Base-by-base conservation (phyloP, 1,140 invertebrate species). In the Drosophila sp. region DNA sequence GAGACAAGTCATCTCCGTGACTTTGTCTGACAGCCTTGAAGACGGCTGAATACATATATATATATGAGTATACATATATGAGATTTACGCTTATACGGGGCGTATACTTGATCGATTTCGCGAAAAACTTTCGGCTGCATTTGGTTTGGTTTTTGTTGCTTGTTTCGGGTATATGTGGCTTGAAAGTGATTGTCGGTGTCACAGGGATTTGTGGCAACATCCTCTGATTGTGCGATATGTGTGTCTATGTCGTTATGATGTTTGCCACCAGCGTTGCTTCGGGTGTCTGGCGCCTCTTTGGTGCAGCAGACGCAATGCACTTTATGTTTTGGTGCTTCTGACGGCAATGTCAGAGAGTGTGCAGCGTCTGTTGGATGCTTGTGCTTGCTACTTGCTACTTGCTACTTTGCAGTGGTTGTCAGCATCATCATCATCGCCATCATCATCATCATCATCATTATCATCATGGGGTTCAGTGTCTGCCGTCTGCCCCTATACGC, bases 41-140 rank as follows among this genome's bases (percentile, higher is more conserved):
- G 40, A 55, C 41, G 47, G 69, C 23, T 38, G 27, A 11, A 33
- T 33, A 17, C 17, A 17, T 17, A 17, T 17, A 17, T 17, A 17
- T 17, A 17, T 17, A 17, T 17, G 17, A 17, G 17, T 17, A 17
- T 17, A 17, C 17, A 17, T 17, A 44, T 56, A 50, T 23, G 41
- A 44, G 66, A 57, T 38, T 67, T 58, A 30, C 41, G 35, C 54
- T 60, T 76, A 60, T 64, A 57, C 82, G 64, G 44, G 71, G 72
- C 83, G 79, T 83, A 87, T 77, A 79, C 84, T 86, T 83, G 79
- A 86, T 86, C 70, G 83, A 87, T 83, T 83, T 80, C 44, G 65
- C 58, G 58, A 29, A 78, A 82, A 78, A 73, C 82, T 87, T 69
- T 61, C 54, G 62, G 56, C 73, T 75, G 47, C 66, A 29, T 27